Conservation (phyloP, 1,140 invertebrate species). For the Drosophila oshimai region DNA sequence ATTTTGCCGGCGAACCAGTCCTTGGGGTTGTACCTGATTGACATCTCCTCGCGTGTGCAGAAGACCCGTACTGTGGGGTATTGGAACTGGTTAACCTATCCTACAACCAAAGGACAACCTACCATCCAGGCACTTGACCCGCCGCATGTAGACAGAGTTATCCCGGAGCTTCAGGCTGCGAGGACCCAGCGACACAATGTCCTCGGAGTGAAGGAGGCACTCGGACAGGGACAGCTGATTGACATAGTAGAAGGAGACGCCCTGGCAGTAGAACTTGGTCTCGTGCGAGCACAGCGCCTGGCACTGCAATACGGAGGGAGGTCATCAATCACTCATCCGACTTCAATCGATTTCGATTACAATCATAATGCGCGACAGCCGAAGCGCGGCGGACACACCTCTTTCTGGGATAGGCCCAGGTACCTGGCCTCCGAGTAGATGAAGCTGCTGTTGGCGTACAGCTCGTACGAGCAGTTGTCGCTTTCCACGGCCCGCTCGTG, state of each 20-base stretch:
- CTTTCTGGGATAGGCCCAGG: conserved; percentile 78
- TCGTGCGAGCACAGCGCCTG: conserved; percentile 75
- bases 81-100: neutral
- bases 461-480: conserved; percentile 77
- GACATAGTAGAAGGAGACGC: conserved; percentile 68
- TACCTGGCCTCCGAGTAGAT: conserved; percentile 79
- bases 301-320: conserved; percentile 55
- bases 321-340: conserved; percentile 67
- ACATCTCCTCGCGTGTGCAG: conserved; percentile 84
- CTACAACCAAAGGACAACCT: conserved; percentile 27
- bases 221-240: conserved; percentile 59
- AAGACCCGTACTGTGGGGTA: conserved; percentile 84
- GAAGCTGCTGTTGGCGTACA: conserved; percentile 80
- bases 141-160: conserved; percentile 82
- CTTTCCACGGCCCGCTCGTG: conserved; percentile 69
- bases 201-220: conserved; percentile 84
- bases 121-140: conserved; percentile 84
- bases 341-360: conserved; percentile 48
- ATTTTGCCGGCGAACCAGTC: conserved; percentile 85
- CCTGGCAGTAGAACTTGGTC: conserved; percentile 77
- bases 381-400: conserved; percentile 66
- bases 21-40: conserved; percentile 85
- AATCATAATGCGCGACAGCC: conserved; percentile 59
- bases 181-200: conserved; percentile 83
- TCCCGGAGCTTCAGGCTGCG: conserved; percentile 74